Evolutionary conservation across 2,888 invertebrate genomes (phyloP).

Genomic region (Tanytarsus gracilentus): DNA sequence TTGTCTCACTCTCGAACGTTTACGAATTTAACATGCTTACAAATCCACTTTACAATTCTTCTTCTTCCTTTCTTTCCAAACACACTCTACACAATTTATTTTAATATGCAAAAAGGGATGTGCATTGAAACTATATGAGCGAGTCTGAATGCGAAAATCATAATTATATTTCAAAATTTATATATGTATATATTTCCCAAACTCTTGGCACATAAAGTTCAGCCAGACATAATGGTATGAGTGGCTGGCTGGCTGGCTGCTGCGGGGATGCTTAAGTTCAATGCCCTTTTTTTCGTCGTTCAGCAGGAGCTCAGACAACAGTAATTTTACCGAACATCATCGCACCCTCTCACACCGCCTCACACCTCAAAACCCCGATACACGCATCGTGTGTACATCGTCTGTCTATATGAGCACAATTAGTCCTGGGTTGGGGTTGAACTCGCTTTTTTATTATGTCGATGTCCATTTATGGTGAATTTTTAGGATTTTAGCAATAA

Average conservation of each 20-base stretch:
- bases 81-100: too few species aligned
- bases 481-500: neutral
- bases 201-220: neutral
- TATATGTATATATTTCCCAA: too few species aligned
- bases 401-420: conserved; percentile 3
- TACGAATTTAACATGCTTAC: conserved; percentile 3
- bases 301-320: conserved; percentile 26
- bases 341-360: neutral
- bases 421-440: conserved; percentile 21
- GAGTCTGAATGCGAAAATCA: neutral
- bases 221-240: conserved; percentile 4
- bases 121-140: neutral
- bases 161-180: conserved; percentile 9
- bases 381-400: neutral
- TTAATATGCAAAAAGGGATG: too few species aligned
- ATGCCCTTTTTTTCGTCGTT: conserved; percentile 10
- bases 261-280: neutral
- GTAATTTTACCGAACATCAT: conserved; percentile 8
- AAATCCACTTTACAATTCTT: neutral
- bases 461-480: conserved; percentile 17
- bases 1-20: too few species aligned
- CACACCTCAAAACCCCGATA: neutral
- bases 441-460: neutral
- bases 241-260: neutral
- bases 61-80: too few species aligned